Evolutionary conservation across 2,888 invertebrate genomes (phyloP).

Genomic region (Creontiades dilutus): DNA sequence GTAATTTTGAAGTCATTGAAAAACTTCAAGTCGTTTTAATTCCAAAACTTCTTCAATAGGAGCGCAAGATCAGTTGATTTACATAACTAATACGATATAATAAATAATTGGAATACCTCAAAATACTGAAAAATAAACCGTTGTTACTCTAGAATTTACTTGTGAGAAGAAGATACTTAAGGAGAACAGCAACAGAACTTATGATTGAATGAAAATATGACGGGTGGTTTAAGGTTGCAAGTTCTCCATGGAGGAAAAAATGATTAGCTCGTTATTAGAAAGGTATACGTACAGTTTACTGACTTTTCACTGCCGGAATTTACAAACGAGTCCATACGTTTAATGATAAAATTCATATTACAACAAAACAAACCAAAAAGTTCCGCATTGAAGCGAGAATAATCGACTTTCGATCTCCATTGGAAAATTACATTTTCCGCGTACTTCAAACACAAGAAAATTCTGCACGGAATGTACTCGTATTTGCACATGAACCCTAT

Average conservation of each 20-base stretch:
- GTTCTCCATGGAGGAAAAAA: background rate
- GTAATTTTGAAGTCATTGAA: background rate
- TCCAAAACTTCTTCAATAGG: no score
- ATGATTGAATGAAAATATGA: background rate
- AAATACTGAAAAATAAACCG: constrained; percentile 6
- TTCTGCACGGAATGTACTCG: no score
- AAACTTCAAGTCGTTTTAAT: background rate
- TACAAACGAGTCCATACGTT: no score
- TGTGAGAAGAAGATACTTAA: background rate
- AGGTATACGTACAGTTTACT: background rate
- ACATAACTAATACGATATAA: background rate
- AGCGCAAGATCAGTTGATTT: no score
- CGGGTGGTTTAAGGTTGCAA: no score
- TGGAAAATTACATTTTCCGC: no score
- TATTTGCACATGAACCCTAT: no score
- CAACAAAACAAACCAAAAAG: no score
- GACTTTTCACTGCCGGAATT: background rate
- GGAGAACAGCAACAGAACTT: background rate
- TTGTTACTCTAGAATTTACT: background rate
- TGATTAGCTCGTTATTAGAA: background rate
- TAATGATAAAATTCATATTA: no score
- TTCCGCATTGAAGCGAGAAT: no score
- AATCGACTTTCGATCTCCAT: no score
- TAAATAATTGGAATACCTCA: background rate
- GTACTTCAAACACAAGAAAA: no score